These are phyloP conservation scores for Phalacrocorax brasilianus DNA, from an alignment of 2,113 vertebrate species.

Conservation along the genomic window DNA sequence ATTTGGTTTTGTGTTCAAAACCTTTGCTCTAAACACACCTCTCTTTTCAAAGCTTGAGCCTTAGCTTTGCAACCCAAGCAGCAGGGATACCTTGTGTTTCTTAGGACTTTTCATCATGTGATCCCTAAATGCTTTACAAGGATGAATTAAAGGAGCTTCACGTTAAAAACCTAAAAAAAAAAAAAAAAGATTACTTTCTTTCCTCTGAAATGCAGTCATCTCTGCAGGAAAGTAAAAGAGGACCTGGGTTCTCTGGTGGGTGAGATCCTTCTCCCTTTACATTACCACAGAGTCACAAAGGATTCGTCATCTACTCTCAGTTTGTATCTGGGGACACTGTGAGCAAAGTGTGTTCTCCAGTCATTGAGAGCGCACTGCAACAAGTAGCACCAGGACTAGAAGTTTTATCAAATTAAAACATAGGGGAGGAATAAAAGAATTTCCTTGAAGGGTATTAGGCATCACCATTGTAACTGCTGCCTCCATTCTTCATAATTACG, in stretches of 20 bases:
- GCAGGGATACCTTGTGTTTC: background rate
- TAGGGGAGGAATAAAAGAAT: background rate
- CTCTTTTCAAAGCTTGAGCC: background rate
- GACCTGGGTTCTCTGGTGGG: background rate
- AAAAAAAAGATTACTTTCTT: background rate
- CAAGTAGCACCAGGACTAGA: background rate
- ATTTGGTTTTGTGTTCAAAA: background rate
- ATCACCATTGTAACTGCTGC: background rate
- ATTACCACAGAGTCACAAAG: background rate
- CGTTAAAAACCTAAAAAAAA: background rate
- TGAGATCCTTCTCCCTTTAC: background rate
- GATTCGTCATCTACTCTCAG: background rate
- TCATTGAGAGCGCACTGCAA: background rate
- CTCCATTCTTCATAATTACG: background rate
- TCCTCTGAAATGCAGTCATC: background rate
- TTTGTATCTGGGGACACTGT: background rate
- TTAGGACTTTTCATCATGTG: background rate
- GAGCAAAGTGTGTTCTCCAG: background rate
- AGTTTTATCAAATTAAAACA: background rate
- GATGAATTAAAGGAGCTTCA: background rate
- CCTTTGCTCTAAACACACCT: background rate
- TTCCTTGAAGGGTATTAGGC: background rate
- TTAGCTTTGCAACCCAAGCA: constrained; percentile 3
- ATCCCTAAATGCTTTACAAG: background rate
- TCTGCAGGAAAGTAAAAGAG: background rate